Percentiles rank a stretch among this genome's conserved stretches.
Conservation (phyloP, 1,140 invertebrate species). For the Halictus rubicundus region DNA sequence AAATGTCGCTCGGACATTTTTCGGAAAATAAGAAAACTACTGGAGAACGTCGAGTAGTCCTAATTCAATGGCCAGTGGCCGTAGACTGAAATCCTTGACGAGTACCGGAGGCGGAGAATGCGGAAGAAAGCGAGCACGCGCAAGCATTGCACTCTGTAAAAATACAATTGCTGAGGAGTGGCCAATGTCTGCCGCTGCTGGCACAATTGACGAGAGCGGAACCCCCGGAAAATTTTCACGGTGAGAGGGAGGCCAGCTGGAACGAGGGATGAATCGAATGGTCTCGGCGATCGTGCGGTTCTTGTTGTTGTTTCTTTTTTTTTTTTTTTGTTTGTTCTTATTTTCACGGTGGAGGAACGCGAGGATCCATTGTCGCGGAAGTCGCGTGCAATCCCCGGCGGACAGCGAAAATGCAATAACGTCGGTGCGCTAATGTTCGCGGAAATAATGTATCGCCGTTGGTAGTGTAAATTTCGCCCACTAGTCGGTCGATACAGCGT, state of each 20-base stretch:
- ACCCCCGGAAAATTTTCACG: background rate
- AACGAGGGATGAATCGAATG: background rate
- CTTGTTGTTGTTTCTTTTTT: background rate
- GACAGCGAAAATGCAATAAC: conserved; percentile 55
- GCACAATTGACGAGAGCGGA: background rate
- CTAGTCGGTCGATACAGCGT: conserved; percentile 58
- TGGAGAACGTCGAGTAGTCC: no score
- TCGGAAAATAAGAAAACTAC: no score
- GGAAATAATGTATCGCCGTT: conserved; percentile 63
- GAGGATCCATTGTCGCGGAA: conserved; percentile 50
- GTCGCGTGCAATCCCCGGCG: conserved; percentile 50
- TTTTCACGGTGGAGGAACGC: conserved; percentile 22
- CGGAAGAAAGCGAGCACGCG: background rate
- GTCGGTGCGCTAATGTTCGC: conserved; percentile 58
- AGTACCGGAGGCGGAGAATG: no score
- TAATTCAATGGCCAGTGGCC: no score
- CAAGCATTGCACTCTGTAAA: background rate
- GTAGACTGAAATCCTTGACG: no score
- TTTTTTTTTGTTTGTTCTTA: no score
- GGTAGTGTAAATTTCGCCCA: conserved; percentile 63
- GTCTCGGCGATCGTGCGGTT: background rate
- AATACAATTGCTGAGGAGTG: background rate
- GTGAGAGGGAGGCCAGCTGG: background rate
- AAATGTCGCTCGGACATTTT: no score
- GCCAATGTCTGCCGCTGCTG: background rate